phyloP scores from a whole-genome alignment of 2,888 invertebrate genomes.

The Trachelus stipa region DNA sequence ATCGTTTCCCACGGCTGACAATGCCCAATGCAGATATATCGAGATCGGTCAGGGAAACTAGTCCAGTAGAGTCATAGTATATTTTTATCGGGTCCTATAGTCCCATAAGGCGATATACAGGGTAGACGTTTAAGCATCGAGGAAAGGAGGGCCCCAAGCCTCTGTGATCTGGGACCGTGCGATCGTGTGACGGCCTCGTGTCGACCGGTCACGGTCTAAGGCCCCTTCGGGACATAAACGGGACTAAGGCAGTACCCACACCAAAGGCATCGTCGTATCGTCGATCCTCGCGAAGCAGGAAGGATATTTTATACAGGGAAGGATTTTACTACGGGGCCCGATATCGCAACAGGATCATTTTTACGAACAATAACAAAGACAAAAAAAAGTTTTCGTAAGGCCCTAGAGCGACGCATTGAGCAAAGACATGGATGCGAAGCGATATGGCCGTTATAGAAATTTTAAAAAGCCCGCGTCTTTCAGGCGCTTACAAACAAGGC shows the following conservation, averaged over 20 bases:
- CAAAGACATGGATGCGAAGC: conserved; percentile 19
- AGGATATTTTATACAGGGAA: not conserved
- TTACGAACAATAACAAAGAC: not conserved
- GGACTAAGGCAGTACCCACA: conserved; percentile 36
- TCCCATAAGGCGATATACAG: conserved; percentile 37
- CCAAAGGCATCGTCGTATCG: conserved; percentile 2
- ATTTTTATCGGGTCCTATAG: conserved; percentile 10
- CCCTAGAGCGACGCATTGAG: conserved; percentile 8
- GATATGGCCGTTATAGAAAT: not conserved
- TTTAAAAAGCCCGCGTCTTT: not conserved
- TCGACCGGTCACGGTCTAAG: conserved; percentile 44
- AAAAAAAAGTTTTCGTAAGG: not conserved
- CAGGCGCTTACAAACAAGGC: not conserved
- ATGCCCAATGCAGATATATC: conserved; percentile 27
- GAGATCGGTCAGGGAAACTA: conserved; percentile 57
- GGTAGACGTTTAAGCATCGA: conserved; percentile 15
- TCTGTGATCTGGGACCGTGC: conserved; percentile 40
- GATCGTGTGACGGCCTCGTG: conserved; percentile 45
- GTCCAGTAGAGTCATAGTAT: conserved; percentile 41
- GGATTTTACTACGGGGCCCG: not conserved
- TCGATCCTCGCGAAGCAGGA: not conserved
- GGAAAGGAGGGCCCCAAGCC: conserved; percentile 29
- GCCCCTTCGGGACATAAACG: conserved; percentile 30
- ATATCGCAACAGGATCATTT: not conserved
- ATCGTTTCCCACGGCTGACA: conserved; percentile 6